Percentiles rank a stretch among this genome's conserved stretches.
These are phyloP conservation scores for Romanogobio albipinnatus DNA, from an alignment of 2,113 vertebrate species.

Conservation along the genomic window DNA sequence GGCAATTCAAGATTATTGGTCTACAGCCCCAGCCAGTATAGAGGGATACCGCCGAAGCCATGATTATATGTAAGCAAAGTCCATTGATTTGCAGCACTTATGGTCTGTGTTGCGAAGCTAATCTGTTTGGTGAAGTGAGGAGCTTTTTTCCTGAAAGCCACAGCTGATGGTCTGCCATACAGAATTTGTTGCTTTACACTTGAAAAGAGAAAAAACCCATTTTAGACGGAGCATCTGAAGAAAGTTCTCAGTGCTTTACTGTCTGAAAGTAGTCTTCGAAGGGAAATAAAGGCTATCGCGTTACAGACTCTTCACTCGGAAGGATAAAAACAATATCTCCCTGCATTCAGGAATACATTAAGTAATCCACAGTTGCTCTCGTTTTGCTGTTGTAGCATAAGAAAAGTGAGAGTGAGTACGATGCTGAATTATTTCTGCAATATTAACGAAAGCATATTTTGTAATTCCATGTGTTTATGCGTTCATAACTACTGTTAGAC, in stretches of 20 bases:
- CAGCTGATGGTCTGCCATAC: slow-evolving; percentile 63
- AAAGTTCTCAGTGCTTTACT: slow-evolving; percentile 58
- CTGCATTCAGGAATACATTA: slow-evolving; percentile 61
- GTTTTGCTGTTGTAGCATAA: slow-evolving; percentile 57
- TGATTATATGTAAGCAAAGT: slow-evolving; percentile 69
- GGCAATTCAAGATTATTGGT: slow-evolving; percentile 1
- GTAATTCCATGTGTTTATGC: neutral
- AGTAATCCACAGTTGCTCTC: slow-evolving; percentile 62
- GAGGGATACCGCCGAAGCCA: slow-evolving; percentile 2
- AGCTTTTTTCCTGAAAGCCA: slow-evolving; percentile 68
- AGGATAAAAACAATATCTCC: slow-evolving; percentile 62
- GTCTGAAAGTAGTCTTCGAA: slow-evolving; percentile 66
- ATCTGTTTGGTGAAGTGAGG: slow-evolving; percentile 72
- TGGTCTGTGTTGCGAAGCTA: slow-evolving; percentile 72
- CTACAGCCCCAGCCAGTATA: neutral
- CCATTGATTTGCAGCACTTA: slow-evolving; percentile 73
- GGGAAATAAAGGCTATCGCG: slow-evolving; percentile 68
- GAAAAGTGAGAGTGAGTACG: neutral
- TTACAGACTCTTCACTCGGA: slow-evolving; percentile 58
- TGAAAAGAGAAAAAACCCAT: slow-evolving; percentile 64
- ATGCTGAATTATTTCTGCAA: slow-evolving; percentile 64
- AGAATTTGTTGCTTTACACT: slow-evolving; percentile 65
- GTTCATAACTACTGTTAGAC: slow-evolving; percentile 2
- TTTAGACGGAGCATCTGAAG: slow-evolving; percentile 66
- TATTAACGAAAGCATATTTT: slow-evolving; percentile 27